Evolutionary conservation across 2,113 vertebrate genomes (phyloP).

Genomic region (Dissostichus mawsoni): DNA sequence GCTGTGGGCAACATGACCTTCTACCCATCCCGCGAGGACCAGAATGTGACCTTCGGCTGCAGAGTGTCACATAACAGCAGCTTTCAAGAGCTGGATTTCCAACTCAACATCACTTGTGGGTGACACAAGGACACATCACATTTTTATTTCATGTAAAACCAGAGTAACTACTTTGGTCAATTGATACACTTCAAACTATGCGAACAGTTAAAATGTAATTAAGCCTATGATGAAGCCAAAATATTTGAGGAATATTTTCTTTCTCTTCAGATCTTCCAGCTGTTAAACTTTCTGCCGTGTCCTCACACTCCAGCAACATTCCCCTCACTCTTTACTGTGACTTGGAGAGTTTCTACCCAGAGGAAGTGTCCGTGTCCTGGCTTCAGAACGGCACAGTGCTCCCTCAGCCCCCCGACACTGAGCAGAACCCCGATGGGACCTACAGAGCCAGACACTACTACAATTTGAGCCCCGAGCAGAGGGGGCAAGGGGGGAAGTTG

Average conservation of each 20-base stretch:
- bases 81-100: slow-evolving; percentile 65
- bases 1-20: slow-evolving; percentile 74
- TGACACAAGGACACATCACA: neutral
- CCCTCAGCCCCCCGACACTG: slow-evolving; percentile 37
- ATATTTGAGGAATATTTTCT: neutral
- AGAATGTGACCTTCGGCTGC: slow-evolving; percentile 79
- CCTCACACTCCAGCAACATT: slow-evolving; percentile 34
- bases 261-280: slow-evolving; percentile 67
- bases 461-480: slow-evolving; percentile 74
- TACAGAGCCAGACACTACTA: slow-evolving; percentile 76
- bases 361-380: slow-evolving; percentile 80
- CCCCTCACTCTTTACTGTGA: slow-evolving; percentile 84
- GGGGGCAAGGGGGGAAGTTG: slow-evolving; percentile 69
- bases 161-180: neutral
- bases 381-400: slow-evolving; percentile 78
- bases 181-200: neutral
- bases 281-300: slow-evolving; percentile 71
- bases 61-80: slow-evolving; percentile 72
- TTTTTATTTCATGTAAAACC: neutral
- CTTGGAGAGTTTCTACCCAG: slow-evolving; percentile 81
- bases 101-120: slow-evolving; percentile 79
- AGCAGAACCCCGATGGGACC: slow-evolving; percentile 73
- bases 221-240: neutral
- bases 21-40: slow-evolving; percentile 72
- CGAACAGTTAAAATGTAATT: neutral